Evolutionary conservation across 2,888 invertebrate genomes (phyloP).

Genomic region (Apeira syringaria): DNA sequence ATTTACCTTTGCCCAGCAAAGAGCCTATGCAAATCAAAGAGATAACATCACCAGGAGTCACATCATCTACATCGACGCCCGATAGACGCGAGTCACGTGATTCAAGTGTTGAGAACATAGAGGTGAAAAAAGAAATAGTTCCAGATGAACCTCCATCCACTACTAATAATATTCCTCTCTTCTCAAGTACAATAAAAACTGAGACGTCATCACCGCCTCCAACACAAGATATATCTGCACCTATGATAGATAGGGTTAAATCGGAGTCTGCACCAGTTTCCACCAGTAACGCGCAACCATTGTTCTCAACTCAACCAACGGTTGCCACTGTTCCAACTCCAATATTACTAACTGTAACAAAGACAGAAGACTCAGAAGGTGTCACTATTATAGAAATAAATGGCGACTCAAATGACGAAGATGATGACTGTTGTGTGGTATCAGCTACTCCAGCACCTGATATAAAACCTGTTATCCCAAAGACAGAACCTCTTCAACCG

Average conservation of each 20-base stretch:
- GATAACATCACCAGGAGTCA: constrained; percentile 25
- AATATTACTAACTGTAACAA: constrained; percentile 60
- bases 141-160: constrained; percentile 40
- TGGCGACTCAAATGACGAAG: constrained; percentile 76
- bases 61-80: constrained; percentile 27
- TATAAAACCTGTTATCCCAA: constrained; percentile 66
- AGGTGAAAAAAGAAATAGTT: constrained; percentile 66
- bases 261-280: constrained; percentile 53
- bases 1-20: constrained; percentile 42
- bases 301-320: constrained; percentile 32
- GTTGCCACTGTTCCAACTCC: constrained; percentile 33
- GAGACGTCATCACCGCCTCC: constrained; percentile 63
- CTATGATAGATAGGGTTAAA: constrained; percentile 61
- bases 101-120: constrained; percentile 49
- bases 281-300: constrained; percentile 31
- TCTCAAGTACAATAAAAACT: constrained; percentile 64
- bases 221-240: constrained; percentile 43
- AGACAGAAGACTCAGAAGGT: constrained; percentile 59
- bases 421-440: constrained; percentile 77
- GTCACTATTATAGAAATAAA: constrained; percentile 74
- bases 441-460: constrained; percentile 74
- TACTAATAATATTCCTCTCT: constrained; percentile 46
- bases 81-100: constrained; percentile 51
- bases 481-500: constrained; percentile 52
- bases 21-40: constrained; percentile 39